Percentiles rank a stretch among this genome's conserved stretches.
Conservation (phyloP, 2,113 vertebrate genomes). For the Zootoca vivipara region DNA sequence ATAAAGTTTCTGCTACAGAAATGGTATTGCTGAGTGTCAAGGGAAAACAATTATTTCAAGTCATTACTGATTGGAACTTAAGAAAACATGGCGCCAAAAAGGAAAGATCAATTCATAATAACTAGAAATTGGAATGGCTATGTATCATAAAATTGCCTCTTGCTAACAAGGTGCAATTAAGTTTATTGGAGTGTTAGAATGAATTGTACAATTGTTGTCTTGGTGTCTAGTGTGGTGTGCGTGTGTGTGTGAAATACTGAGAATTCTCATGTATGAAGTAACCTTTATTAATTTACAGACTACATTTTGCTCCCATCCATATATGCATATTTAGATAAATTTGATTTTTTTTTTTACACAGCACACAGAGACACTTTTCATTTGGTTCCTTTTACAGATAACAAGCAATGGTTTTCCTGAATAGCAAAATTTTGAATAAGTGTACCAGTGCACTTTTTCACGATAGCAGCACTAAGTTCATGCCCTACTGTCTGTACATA, state of each 20-base stretch:
- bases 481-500: slow-evolving; percentile 58
- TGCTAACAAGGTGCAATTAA: slow-evolving; percentile 53
- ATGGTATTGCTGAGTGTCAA: slow-evolving; percentile 65
- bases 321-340: slow-evolving; percentile 76
- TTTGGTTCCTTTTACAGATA: slow-evolving; percentile 79
- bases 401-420: slow-evolving; percentile 74
- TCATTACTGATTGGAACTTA: slow-evolving; percentile 72
- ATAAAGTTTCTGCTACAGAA: slow-evolving; percentile 63
- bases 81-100: slow-evolving; percentile 66
- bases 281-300: slow-evolving; percentile 72
- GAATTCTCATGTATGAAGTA: slow-evolving; percentile 64
- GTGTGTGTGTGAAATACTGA: slow-evolving; percentile 40
- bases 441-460: slow-evolving; percentile 75
- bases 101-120: slow-evolving; percentile 67
- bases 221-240: slow-evolving; percentile 57
- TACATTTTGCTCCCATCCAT: slow-evolving; percentile 71
- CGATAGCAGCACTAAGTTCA: slow-evolving; percentile 77
- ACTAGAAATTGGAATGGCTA: slow-evolving; percentile 60
- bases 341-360: slow-evolving; percentile 78
- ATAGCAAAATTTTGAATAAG: slow-evolving; percentile 68
- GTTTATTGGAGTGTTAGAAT: slow-evolving; percentile 61
- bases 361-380: slow-evolving; percentile 76
- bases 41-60: slow-evolving; percentile 66
- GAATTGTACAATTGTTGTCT: slow-evolving; percentile 51
- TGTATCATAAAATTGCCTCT: slow-evolving; percentile 51